A percentile compares a stretch with the other conserved stretches of the same genome.
Evolutionary conservation across 2,113 vertebrate genomes (phyloP).

Genomic region (Bos javanicus): DNA sequence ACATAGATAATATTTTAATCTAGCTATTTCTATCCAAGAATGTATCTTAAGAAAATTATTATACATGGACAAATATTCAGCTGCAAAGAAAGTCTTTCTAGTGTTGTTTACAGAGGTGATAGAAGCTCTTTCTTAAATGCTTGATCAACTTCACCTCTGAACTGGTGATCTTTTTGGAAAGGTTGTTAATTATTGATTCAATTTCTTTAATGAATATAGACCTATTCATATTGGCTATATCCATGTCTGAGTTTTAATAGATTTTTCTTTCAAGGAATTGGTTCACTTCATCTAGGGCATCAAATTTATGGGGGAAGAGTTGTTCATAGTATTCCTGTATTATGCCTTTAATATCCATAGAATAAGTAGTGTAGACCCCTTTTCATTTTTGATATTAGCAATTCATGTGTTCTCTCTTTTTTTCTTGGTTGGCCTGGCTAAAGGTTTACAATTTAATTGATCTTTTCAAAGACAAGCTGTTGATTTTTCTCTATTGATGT

Average conservation of each 20-base stretch:
- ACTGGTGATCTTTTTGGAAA: background rate
- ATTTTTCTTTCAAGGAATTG: background rate
- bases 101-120: background rate
- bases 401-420: background rate
- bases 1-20: background rate
- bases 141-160: background rate
- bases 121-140: background rate
- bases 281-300: background rate
- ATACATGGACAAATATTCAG: background rate
- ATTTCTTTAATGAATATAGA: background rate
- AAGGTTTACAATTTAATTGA: background rate
- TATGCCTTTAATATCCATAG: background rate
- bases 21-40: background rate
- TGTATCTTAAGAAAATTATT: background rate
- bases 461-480: background rate
- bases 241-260: background rate
- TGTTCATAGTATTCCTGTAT: background rate
- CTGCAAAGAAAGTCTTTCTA: background rate
- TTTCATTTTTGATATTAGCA: background rate
- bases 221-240: background rate
- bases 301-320: background rate
- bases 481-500: background rate
- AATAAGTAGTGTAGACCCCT: background rate
- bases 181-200: background rate
- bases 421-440: background rate